Evolutionary conservation across 2,888 invertebrate genomes (phyloP).

Genomic region (Chaetogeoica ovagalla): DNA sequence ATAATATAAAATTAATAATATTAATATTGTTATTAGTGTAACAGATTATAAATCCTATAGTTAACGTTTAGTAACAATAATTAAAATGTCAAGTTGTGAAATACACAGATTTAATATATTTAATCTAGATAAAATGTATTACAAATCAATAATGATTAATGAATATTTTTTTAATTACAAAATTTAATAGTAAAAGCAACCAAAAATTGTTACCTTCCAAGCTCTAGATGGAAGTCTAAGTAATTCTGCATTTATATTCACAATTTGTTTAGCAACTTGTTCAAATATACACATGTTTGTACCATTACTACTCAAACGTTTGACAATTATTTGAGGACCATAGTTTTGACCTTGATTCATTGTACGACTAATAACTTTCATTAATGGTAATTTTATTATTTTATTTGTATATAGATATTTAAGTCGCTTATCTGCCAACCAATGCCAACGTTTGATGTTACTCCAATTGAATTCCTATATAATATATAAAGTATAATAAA

Average conservation of each 20-base stretch:
- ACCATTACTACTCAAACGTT: constrained; percentile 65
- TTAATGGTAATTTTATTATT: constrained; percentile 68
- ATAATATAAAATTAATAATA: too few relatives aligned
- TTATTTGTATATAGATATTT: constrained; percentile 65
- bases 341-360: constrained; percentile 71
- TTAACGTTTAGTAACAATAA: too few relatives aligned
- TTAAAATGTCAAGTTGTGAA: too few relatives aligned
- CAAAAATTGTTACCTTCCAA: constrained; percentile 64
- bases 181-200: not conserved
- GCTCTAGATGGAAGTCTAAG: constrained; percentile 67
- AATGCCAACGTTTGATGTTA: constrained; percentile 60
- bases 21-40: too few relatives aligned
- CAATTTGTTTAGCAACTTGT: constrained; percentile 69
- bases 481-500: constrained; percentile 41
- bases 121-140: too few relatives aligned
- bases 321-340: constrained; percentile 69
- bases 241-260: constrained; percentile 65
- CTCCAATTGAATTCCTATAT: constrained; percentile 56
- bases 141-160: too few relatives aligned
- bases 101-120: too few relatives aligned
- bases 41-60: not conserved
- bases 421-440: constrained; percentile 61
- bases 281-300: constrained; percentile 64
- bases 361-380: constrained; percentile 67
- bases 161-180: not conserved